These are phyloP conservation scores for Oreotrochilus melanogaster DNA, from an alignment of 2,113 vertebrate species.

Conservation along the genomic window DNA sequence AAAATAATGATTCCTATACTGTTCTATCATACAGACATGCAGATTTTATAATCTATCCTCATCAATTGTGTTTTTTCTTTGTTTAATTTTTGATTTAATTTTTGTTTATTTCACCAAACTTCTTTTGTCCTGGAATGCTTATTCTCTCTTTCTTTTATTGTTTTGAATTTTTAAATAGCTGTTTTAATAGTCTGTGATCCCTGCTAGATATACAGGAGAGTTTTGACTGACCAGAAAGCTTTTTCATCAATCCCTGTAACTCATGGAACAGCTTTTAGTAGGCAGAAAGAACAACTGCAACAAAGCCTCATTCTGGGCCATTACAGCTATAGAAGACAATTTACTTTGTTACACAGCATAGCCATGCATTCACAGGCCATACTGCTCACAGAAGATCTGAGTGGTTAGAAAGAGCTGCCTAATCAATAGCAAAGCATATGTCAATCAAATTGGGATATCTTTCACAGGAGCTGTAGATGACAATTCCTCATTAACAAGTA, in stretches of 20 bases:
- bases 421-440: neutral
- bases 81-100: rapidly evolving
- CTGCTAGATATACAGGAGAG: neutral
- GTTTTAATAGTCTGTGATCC: neutral
- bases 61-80: rapidly evolving
- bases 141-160: neutral
- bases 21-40: neutral
- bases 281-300: neutral
- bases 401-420: neutral
- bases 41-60: neutral
- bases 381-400: neutral
- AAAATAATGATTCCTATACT: neutral
- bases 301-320: neutral
- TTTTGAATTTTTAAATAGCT: neutral
- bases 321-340: neutral
- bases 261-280: neutral
- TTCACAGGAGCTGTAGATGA: neutral
- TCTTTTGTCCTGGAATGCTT: neutral
- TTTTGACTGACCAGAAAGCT: neutral
- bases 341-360: rapidly evolving
- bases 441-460: neutral
- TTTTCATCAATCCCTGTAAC: neutral
- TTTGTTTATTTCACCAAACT: neutral
- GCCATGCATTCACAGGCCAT: neutral
- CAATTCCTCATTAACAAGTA: neutral